Evolutionary conservation across 2,113 vertebrate species (phyloP), one percentile per base, ranked within the genome.

Genomic region (Mormyrus iriodes): DNA sequence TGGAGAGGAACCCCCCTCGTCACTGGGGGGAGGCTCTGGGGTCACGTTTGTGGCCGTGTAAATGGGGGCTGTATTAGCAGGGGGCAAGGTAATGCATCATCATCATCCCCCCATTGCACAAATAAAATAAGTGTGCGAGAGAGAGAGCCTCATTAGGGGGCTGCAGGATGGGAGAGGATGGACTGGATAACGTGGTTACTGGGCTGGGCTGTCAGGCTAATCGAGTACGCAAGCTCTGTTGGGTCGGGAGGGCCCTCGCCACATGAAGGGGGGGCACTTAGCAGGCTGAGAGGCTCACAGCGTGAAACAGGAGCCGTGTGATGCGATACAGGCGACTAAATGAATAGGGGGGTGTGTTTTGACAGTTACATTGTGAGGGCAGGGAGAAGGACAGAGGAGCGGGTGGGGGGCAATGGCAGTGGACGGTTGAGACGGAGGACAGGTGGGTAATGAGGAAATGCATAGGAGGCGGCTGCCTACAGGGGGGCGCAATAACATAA

Each of bases 21-120:
- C 86, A 88, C 91, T 93, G 93, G 61, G 35, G 39, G 27, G 44
- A 4, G 46, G 90, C 89, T 91, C 89, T 88, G 79, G 92, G 96
- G 96, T 97, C 96, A 97, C 97, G 95, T 94, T 93, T 0, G 84
- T 92, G 93, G 93, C 93, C 92, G 95, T 93, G 95, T 94, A 97
- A 96, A 97, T 92, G 91, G 96, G 94, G 94, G 92, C 24, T 48
- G 84, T 89, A 95, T 94, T 92, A 95, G 94, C 94, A 86, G 90
- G 55, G 82, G 90, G 90, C 92, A 91, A 89, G 90, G 89, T 93
- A 92, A 93, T 92, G 90, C 13, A 35, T 88, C 88, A 88, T 90
- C 88, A 92, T 91, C 89, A 90, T 76, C 79, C 85, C 88, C 85
- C 51, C 55, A 88, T 90, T 89, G 44, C 61, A 89, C 86, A 92